Conservation (phyloP, 2,797 vertebrate genomes). For the Danio choprae region DNA sequence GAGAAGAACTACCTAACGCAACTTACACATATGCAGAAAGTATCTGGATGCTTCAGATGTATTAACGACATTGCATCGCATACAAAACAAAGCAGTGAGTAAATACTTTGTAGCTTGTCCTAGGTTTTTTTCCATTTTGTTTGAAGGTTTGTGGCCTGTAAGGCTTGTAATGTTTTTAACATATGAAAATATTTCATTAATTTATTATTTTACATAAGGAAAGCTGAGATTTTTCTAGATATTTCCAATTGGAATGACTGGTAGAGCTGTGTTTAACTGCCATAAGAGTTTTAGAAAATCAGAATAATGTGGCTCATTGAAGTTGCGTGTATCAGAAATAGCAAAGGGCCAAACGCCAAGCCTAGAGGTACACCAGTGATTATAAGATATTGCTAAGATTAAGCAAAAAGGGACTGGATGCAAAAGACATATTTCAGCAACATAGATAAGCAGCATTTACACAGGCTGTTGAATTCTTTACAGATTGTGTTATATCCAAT, state of each 20-base stretch:
- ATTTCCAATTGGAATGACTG: background rate
- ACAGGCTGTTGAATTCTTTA: background rate
- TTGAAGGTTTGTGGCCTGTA: background rate
- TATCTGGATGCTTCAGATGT: background rate
- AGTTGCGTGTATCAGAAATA: background rate
- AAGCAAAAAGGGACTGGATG: background rate
- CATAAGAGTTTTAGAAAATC: no score
- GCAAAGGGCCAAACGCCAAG: background rate
- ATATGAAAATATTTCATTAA: no score
- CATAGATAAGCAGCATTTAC: background rate
- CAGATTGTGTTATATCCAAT: background rate
- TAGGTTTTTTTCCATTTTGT: background rate
- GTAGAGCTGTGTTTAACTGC: background rate
- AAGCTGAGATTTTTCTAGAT: background rate
- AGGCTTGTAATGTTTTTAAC: background rate
- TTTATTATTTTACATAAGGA: background rate
- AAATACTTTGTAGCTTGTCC: background rate
- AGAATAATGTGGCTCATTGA: background rate
- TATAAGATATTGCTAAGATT: background rate
- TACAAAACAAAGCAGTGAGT: background rate
- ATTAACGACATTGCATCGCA: background rate
- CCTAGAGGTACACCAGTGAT: background rate
- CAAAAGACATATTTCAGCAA: background rate
- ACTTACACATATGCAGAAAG: background rate
- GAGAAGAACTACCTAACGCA: no score